Evolutionary conservation across 2,888 invertebrate genomes (phyloP), one percentile per base, ranked within the genome.

Genomic region (Acronicta psi): DNA sequence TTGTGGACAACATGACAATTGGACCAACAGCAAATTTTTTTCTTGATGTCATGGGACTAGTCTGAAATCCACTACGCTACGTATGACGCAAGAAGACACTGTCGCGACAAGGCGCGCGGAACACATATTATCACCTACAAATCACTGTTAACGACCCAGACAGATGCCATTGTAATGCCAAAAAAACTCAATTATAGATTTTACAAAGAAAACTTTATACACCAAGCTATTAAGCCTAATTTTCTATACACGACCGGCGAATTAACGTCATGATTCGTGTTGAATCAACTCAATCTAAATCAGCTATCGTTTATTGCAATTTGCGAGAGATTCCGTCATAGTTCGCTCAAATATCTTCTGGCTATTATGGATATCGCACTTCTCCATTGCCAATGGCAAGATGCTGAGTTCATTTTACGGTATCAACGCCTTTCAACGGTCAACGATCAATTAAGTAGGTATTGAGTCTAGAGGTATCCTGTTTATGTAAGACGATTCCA

Each of bases 71-170:
- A 69, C 53, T 44, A 58, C 55, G 46, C 14, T 54, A 42, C 9
- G 1, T 29, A 29, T 74, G 71, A 74, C 65, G 67, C 55, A 53
- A 59, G 57, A 53, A 61, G 47, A 55, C 53, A 54, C 40, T 43
- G 61, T 43, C 53, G 59, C 59, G 57, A 71, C 66, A 42, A 62
- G 52, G 52, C 49, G 60, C 51, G 73, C 62, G 72, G 69, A 75
- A 77, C 63, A 73, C 62, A 73, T 69, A 86, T 86, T 84, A 84
- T 77, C 81, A 82, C 78, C 76, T 72, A 77, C 79, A 82, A 81
- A 83, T 80, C 75, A 79, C 70, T 75, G 80, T 68, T 81, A 83
- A 83, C 78, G 77, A 76, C 76, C 78, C 60, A 69, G 64, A 59
- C 68, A 74, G 64, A 61, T 49, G 61, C 59, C 25, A 54, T 52